phyloP scores from a whole-genome alignment of 2,888 invertebrate species.

The Sclerodermus sp. region DNA sequence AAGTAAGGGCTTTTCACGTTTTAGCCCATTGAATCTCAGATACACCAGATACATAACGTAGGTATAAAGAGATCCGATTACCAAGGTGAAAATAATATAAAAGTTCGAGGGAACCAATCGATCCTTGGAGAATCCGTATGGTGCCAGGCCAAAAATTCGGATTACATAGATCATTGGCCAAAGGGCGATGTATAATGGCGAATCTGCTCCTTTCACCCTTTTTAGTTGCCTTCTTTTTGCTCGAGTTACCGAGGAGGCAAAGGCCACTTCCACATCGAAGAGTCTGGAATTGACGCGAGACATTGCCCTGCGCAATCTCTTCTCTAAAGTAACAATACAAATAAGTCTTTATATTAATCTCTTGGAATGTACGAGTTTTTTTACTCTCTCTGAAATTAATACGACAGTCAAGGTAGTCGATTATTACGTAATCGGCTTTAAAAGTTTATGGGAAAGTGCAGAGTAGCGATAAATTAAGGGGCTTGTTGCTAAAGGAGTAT shows the following conservation, averaged over 20 bases:
- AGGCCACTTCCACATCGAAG: conserved; percentile 19
- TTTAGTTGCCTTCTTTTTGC: conserved; percentile 10
- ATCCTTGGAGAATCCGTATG: conserved; percentile 40
- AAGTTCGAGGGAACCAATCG: conserved; percentile 32
- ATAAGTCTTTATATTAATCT: too few relatives aligned
- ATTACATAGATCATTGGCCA: conserved; percentile 39
- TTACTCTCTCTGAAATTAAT: too few relatives aligned
- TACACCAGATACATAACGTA: conserved; percentile 26
- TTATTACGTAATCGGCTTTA: too few relatives aligned
- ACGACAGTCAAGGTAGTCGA: too few relatives aligned
- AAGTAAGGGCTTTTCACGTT: conserved; percentile 21
- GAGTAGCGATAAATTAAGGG: too few relatives aligned
- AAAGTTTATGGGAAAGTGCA: too few relatives aligned
- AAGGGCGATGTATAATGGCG: conserved; percentile 40
- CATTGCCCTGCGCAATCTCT: too few relatives aligned
- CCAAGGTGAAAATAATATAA: conserved; percentile 24
- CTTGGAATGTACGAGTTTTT: too few relatives aligned
- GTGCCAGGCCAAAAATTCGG: conserved; percentile 47
- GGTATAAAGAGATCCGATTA: conserved; percentile 20
- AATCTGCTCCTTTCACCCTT: conserved; percentile 34
- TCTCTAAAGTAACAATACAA: too few relatives aligned
- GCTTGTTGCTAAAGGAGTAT: too few relatives aligned
- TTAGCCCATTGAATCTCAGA: conserved; percentile 6
- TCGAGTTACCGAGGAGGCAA: neutral
- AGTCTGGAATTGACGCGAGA: neutral